phyloP scores from a whole-genome alignment of 2,797 vertebrate species.

The Phalanger gymnotis region DNA sequence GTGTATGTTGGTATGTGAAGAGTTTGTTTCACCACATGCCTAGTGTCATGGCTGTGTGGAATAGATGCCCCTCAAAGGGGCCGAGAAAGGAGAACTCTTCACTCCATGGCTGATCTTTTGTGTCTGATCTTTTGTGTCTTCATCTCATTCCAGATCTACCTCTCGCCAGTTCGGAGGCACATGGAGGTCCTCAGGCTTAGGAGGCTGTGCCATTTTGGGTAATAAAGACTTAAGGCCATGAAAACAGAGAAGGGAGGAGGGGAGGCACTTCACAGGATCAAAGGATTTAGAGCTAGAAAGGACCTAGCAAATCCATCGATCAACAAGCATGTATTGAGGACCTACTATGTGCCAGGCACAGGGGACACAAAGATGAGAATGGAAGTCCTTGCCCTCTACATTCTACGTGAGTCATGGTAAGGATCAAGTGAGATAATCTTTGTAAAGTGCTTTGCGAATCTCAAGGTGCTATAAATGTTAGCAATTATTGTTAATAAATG shows the following conservation, averaged over 20 bases:
- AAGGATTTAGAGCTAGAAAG: background rate
- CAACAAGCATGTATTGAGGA: background rate
- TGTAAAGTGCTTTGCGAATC: background rate
- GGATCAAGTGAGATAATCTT: background rate
- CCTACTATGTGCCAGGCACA: background rate
- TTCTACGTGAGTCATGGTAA: background rate
- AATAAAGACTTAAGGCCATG: background rate
- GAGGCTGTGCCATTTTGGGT: background rate
- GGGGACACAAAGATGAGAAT: background rate
- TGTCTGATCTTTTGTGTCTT: too few relatives aligned
- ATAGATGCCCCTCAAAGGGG: background rate
- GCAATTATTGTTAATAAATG: background rate
- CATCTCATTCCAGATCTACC: background rate
- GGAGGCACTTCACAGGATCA: background rate
- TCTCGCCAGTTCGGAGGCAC: background rate
- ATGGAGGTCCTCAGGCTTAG: background rate
- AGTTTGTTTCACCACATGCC: background rate
- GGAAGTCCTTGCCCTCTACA: background rate
- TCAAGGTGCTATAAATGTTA: background rate
- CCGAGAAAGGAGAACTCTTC: background rate
- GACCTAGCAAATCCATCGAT: background rate
- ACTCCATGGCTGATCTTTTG: background rate
- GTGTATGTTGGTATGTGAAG: background rate
- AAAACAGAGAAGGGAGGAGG: background rate
- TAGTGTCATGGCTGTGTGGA: background rate